Evolutionary conservation across 2,797 vertebrate genomes (phyloP).

Genomic region (Lophius americanus): DNA sequence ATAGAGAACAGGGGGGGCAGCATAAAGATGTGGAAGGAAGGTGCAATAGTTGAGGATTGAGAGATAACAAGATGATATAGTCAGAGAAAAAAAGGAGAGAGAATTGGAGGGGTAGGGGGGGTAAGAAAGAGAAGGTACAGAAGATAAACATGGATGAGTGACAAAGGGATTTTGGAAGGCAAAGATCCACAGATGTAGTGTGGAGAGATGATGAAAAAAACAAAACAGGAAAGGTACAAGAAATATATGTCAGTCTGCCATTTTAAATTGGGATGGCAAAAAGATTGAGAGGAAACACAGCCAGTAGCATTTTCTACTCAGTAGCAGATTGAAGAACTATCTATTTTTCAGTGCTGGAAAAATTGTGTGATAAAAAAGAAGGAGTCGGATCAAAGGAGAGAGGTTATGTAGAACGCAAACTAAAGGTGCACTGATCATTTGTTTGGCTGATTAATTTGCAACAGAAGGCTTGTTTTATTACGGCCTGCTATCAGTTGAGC

Average conservation of each 20-base stretch:
- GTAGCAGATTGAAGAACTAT: conserved; percentile 3
- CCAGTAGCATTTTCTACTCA: neutral
- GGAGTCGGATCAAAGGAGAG: neutral
- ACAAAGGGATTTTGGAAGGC: conserved; percentile 48
- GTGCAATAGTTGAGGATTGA: neutral
- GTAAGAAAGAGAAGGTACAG: conserved; percentile 24
- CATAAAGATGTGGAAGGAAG: conserved; percentile 20
- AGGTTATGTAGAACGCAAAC: neutral
- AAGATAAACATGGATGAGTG: conserved; percentile 54
- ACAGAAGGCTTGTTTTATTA: too few species aligned
- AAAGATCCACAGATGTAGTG: conserved; percentile 8
- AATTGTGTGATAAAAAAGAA: neutral
- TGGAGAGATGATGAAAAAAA: conserved; percentile 23
- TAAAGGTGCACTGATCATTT: too few species aligned
- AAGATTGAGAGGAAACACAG: neutral
- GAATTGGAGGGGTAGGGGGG: conserved; percentile 6
- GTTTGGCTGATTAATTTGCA: too few species aligned
- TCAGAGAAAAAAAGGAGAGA: neutral
- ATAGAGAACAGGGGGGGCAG: conserved; percentile 10
- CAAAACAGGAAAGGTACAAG: conserved; percentile 29
- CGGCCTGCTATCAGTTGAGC: too few species aligned
- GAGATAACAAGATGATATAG: neutral
- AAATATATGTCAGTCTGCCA: conserved; percentile 41
- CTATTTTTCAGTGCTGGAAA: neutral
- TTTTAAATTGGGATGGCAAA: conserved; percentile 15